Percentiles rank a stretch among this genome's conserved stretches.
phyloP scores from a whole-genome alignment of 2,797 vertebrate species.

The Helarctos malayanus region DNA sequence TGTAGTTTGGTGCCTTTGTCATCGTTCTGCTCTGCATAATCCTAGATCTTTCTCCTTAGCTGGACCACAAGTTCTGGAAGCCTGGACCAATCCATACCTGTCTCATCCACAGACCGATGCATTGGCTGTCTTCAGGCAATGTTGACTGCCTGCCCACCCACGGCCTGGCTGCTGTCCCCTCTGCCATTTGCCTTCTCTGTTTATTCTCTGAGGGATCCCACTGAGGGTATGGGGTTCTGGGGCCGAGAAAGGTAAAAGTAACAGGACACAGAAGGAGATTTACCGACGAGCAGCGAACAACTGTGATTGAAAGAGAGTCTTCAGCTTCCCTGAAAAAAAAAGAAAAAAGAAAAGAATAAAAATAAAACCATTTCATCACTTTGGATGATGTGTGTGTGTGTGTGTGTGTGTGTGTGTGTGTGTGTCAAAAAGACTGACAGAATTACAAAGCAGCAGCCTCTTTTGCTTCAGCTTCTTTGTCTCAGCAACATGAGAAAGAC shows the following conservation, averaged over 20 bases:
- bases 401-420: background rate
- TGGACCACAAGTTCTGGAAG: background rate
- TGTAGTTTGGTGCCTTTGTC: background rate
- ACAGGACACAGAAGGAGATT: constrained; percentile 80
- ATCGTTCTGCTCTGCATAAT: background rate
- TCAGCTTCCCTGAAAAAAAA: constrained; percentile 92
- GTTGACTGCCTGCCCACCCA: background rate
- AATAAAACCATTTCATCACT: constrained; percentile 22
- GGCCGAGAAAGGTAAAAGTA: background rate
- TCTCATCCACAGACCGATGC: background rate
- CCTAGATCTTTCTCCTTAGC: background rate
- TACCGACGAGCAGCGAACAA: constrained; percentile 93
- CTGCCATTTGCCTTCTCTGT: background rate
- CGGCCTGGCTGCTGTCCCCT: background rate
- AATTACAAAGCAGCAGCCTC: background rate
- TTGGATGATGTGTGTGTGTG: background rate
- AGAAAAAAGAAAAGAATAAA: constrained; percentile 27
- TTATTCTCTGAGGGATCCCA: background rate
- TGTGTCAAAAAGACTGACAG: background rate
- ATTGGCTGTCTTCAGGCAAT: background rate
- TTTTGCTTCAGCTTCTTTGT: background rate
- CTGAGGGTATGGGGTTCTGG: background rate
- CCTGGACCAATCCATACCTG: background rate
- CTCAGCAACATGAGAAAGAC: constrained; percentile 18
- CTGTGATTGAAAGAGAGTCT: constrained; percentile 93